Evolutionary conservation across 2,113 vertebrate genomes (phyloP).

Genomic region (Corythaeola cristata): DNA sequence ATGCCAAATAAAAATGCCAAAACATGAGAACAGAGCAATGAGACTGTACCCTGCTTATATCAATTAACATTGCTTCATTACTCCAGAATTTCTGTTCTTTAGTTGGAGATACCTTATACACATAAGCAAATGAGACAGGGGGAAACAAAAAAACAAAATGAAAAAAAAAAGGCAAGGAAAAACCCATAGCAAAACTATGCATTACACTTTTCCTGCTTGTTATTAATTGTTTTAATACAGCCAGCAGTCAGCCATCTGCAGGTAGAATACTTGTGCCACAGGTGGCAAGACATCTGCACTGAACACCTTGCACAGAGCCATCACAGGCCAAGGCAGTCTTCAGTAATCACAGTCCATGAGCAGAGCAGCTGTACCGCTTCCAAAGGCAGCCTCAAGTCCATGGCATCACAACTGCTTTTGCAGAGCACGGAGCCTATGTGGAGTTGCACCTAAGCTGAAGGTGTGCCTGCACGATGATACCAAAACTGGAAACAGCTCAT

Average conservation of each 20-base stretch:
- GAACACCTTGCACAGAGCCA: background rate
- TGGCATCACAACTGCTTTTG: background rate
- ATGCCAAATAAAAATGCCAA: background rate
- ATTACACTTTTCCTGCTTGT: background rate
- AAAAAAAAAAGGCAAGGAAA: background rate
- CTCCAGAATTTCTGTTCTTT: background rate
- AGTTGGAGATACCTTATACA: background rate
- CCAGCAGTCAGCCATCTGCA: background rate
- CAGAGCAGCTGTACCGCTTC: background rate
- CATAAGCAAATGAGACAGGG: background rate
- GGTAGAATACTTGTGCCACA: background rate
- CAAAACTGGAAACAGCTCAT: background rate
- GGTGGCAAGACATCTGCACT: background rate
- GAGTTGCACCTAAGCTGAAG: background rate
- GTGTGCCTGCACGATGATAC: background rate
- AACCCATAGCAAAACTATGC: background rate
- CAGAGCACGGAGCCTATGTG: background rate
- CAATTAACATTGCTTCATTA: background rate
- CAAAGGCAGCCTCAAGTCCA: background rate
- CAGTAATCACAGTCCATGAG: background rate
- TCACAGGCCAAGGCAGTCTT: background rate
- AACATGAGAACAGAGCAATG: background rate
- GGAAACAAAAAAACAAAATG: too few relatives aligned
- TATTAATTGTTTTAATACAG: background rate
- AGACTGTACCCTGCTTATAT: background rate